A percentile compares a stretch with the other conserved stretches of the same genome.
These are phyloP conservation scores for Scomber scombrus DNA, from an alignment of 2,113 vertebrate species.

Conservation along the genomic window DNA sequence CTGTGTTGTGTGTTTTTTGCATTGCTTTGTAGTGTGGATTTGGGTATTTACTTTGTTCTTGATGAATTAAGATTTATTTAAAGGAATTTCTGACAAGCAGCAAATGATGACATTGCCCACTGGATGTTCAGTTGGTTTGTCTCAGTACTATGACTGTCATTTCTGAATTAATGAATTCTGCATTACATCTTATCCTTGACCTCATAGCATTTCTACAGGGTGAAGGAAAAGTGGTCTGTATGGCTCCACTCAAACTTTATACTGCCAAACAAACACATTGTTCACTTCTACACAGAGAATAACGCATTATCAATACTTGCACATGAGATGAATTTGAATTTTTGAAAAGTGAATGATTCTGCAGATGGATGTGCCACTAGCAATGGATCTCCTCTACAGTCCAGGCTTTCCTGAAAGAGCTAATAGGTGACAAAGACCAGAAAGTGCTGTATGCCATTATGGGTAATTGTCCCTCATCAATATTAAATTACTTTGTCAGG, in stretches of 20 bases:
- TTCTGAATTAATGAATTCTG: constrained; percentile 11
- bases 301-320: background rate
- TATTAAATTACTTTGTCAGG: constrained; percentile 65
- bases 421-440: constrained; percentile 53
- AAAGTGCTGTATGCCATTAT: constrained; percentile 52
- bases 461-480: constrained; percentile 69
- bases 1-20: background rate
- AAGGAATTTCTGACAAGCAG: background rate
- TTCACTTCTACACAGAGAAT: background rate
- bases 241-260: background rate
- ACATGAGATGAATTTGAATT: background rate
- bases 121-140: background rate
- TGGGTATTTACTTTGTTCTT: constrained; percentile 1
- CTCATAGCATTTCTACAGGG: background rate
- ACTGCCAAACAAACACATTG: background rate
- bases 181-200: constrained; percentile 12
- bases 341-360: constrained; percentile 2
- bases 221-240: background rate
- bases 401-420: constrained; percentile 29
- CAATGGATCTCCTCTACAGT: constrained; percentile 4
- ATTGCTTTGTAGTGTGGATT: background rate
- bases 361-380: background rate
- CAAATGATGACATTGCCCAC: background rate
- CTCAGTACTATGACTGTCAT: background rate
- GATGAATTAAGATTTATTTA: background rate